phyloP scores from a whole-genome alignment of 2,888 invertebrate species.

The Clostera curtula region DNA sequence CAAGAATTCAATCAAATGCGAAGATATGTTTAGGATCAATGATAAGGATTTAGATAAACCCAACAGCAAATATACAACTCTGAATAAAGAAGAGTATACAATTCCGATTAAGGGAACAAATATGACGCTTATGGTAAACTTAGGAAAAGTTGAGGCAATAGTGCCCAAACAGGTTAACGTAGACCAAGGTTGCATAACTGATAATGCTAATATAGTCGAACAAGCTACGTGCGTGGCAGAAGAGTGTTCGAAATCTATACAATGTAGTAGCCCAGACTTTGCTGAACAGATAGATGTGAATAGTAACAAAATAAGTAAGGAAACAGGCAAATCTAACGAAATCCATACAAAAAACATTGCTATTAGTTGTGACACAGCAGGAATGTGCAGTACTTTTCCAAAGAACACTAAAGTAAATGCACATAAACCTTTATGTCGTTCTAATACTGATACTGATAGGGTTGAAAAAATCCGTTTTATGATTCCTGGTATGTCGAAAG shows the following conservation, averaged over 20 bases:
- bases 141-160: slow-evolving; percentile 23
- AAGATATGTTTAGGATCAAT: slow-evolving; percentile 6
- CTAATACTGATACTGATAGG: slow-evolving; percentile 39
- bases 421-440: slow-evolving; percentile 34
- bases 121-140: slow-evolving; percentile 50
- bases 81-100: slow-evolving; percentile 33
- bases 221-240: slow-evolving; percentile 38
- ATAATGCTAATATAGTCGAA: slow-evolving; percentile 24
- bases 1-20: slow-evolving; percentile 4
- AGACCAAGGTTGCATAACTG: slow-evolving; percentile 30
- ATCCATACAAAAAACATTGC: neutral
- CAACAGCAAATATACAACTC: slow-evolving; percentile 14
- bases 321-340: neutral
- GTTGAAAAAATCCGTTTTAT: slow-evolving; percentile 19
- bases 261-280: slow-evolving; percentile 25
- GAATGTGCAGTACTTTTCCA: slow-evolving; percentile 38
- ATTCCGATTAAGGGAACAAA: slow-evolving; percentile 63
- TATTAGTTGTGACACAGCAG: slow-evolving; percentile 9
- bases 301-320: slow-evolving; percentile 6
- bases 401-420: slow-evolving; percentile 24
- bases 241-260: slow-evolving; percentile 46
- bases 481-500: too few relatives aligned
- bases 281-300: too few relatives aligned
- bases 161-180: slow-evolving; percentile 6
- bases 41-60: slow-evolving; percentile 4